Base-by-base conservation (phyloP, 2,888 invertebrate species). In the Netelia fuscicornis region DNA sequence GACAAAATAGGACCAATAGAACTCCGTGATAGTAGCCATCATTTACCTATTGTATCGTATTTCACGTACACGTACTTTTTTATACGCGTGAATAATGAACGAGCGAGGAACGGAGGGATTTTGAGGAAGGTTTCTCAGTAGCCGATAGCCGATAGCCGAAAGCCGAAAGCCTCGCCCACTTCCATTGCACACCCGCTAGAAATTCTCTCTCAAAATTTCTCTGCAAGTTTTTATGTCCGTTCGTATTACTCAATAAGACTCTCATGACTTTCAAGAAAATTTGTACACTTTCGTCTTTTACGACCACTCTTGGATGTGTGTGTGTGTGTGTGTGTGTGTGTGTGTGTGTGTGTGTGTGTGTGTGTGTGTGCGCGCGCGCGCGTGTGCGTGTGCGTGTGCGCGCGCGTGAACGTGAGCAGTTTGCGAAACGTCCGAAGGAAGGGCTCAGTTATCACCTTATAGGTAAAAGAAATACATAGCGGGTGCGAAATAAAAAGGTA, bases 201-300 rank as follows among this genome's bases (percentile, higher is more conserved):
- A 62, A n/a, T 72, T 78, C 77, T 70, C 56, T 60, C 67, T 78
- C 58, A 72, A 6, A 83, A 83, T 78, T 83, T 72, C 25, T 71
- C 48, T 23, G 72, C 67, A 83, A 42, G 71, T 42, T 83, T 83
- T 54, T 74, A 78, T 67, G 54, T 74, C 65, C 10, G 6, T 54
- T 60, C 67, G 48, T 60, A 25, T 76, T 80, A 80, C 52, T 64
- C n/a, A 68, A 71, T 58, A 60, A 25, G 42, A 54, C 42, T n/a
- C 67, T 67, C 17, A 11, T 13, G 9, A 8, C 67, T 56, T 77
- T 48, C 48, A 13, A 2, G 13, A 48, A 48, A 48, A 48, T 48
- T 65, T 65, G 10, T 30, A n/a, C 25, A 17, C n/a, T 68, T 68
- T 44, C 48, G 10, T n/a, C 1, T 67, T 13, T 48, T 13, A 13